A percentile compares a stretch with the other conserved stretches of the same genome.
These are phyloP conservation scores for Trematocara macrostoma DNA, from an alignment of 2,113 vertebrate species.

Conservation along the genomic window DNA sequence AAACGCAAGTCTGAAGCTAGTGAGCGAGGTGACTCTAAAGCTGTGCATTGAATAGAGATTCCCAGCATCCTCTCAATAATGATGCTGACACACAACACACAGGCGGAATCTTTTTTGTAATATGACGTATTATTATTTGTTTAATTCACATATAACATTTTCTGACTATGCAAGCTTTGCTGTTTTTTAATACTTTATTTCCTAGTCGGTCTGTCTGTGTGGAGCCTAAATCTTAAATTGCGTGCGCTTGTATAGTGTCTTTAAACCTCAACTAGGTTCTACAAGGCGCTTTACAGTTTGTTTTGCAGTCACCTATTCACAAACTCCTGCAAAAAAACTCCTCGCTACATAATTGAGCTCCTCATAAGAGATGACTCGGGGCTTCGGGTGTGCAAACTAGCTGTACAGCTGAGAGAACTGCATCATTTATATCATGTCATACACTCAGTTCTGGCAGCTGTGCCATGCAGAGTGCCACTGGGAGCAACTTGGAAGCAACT, in stretches of 20 bases:
- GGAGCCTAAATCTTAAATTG: neutral
- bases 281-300: accelerated
- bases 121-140: accelerated
- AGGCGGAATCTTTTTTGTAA: neutral
- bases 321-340: neutral
- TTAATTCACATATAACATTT: neutral
- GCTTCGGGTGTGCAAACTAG: neutral
- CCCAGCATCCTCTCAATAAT: neutral
- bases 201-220: neutral
- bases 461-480: neutral
- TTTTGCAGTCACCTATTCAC: neutral
- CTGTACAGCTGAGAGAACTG: neutral
- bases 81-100: neutral
- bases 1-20: neutral
- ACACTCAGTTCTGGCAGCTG: neutral
- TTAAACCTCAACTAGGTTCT: neutral
- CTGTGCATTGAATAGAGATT: neutral
- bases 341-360: neutral
- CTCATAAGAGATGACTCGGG: neutral
- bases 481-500: neutral
- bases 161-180: neutral
- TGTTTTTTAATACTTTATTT: neutral
- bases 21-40: neutral
- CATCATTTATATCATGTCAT: neutral
- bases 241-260: neutral